Base-by-base conservation (phyloP, 2,797 vertebrate genomes). In the Rhadinocentrus ornatus region DNA sequence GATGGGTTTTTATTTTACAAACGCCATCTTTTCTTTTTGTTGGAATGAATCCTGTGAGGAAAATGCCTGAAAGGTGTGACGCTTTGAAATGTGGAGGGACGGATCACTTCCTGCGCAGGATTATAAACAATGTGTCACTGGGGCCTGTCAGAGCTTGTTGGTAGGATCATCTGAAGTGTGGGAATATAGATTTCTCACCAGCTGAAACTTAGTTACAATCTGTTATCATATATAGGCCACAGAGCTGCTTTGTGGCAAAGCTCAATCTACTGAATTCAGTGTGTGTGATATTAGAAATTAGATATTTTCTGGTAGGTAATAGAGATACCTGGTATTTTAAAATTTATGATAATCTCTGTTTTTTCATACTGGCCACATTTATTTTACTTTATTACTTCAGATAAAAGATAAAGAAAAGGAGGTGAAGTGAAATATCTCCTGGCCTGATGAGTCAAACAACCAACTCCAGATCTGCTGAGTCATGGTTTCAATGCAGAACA, bases 1-100 rank as follows among this genome's bases (percentile, higher is more conserved):
- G 32, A 75, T 54, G 63, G 72, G 31, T 12, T 48, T 66, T 70
- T 69, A 35, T 56, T 77, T 50, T 6, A 44, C 31, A 68, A 62
- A 56, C 0, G 22, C 39, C 46, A 66, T 55, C 13, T 11, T 37
- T 37, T 66, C n/a, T 22, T 55, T 64, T 67, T 41, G 48, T 66
- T 50, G 20, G 26, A 4, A 39, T 34, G 64, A 75, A 64, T 58
- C 44, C 55, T 48, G 22, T 32, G 11, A 0, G 20, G 20, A 32
- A 16, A 57, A 18, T 41, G 58, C 32, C 24, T 1, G 53, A 60
- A 26, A 55, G 37, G 3, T 71, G 31, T 13, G 34, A n/a, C 18
- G 0, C 2, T 31, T 37, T 56, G 18, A 66, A 37, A 52, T 41
- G 37, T 46, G n/a, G 39, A 26, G 22, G 60, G 31, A 68, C 20